Conservation (phyloP, 2,888 invertebrate genomes). For the Ochropleura leucogaster region DNA sequence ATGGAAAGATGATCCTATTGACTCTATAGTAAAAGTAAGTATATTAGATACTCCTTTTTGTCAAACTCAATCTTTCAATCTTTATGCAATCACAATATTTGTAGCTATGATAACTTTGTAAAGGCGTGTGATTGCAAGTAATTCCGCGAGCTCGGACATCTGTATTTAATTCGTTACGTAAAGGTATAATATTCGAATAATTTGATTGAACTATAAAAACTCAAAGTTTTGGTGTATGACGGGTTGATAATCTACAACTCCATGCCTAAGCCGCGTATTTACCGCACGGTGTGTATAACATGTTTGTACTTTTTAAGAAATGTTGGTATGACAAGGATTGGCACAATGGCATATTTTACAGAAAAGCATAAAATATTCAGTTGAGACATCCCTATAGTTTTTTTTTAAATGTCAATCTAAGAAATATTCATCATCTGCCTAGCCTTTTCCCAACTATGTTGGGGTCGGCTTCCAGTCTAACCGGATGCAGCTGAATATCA, state of each 20-base stretch:
- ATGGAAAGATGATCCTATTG: slow-evolving; percentile 25
- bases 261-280: no score
- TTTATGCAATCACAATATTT: slow-evolving; percentile 36
- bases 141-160: slow-evolving; percentile 14
- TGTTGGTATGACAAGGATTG: neutral
- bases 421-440: no score
- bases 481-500: no score
- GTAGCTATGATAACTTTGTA: slow-evolving; percentile 1
- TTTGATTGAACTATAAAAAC: neutral
- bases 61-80: slow-evolving; percentile 27
- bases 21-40: slow-evolving; percentile 13
- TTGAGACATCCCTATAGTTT: no score
- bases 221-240: neutral
- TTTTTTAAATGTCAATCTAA: no score
- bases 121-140: slow-evolving; percentile 6
- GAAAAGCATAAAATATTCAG: no score
- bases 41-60: slow-evolving; percentile 25
- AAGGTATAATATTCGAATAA: neutral
- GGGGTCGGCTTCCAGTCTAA: no score
- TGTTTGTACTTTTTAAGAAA: neutral
- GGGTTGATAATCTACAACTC: no score
- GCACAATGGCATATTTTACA: neutral
- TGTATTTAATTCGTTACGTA: slow-evolving; percentile 2
- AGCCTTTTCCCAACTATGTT: no score
- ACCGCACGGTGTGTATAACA: no score